phyloP scores from a whole-genome alignment of 2,113 vertebrate species.

The Xiphias gladius region DNA sequence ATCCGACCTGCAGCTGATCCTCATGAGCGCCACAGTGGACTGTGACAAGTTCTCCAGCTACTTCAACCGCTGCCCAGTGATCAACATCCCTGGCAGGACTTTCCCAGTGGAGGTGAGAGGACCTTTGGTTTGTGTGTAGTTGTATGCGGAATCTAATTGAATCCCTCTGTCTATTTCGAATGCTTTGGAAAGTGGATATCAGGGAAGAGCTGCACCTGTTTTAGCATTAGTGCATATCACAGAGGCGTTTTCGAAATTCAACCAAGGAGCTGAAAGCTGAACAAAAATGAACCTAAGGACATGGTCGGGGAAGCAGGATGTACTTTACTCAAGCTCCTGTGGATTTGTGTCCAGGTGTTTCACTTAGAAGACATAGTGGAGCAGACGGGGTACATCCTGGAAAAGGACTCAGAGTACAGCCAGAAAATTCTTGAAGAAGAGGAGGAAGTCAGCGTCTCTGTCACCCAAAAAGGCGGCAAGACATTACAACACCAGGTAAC shows the following conservation, averaged over 20 bases:
- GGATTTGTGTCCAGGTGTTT: slow-evolving; percentile 86
- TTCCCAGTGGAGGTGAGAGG: slow-evolving; percentile 93
- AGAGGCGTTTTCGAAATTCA: neutral
- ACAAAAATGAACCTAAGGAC: neutral
- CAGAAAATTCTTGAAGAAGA: slow-evolving; percentile 96
- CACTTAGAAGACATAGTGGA: slow-evolving; percentile 97
- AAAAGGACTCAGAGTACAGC: slow-evolving; percentile 96
- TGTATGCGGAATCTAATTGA: neutral
- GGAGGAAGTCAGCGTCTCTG: slow-evolving; percentile 90
- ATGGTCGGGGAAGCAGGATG: neutral
- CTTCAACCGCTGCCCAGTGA: slow-evolving; percentile 95
- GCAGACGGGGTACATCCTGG: slow-evolving; percentile 93
- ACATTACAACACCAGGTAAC: slow-evolving; percentile 83
- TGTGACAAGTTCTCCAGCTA: slow-evolving; percentile 95
- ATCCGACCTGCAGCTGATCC: slow-evolving; percentile 92
- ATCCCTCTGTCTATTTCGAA: neutral
- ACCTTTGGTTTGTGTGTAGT: neutral
- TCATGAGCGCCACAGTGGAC: slow-evolving; percentile 98
- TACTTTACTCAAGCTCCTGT: neutral
- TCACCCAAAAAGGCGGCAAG: slow-evolving; percentile 91
- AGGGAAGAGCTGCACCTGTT: neutral
- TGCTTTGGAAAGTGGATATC: neutral
- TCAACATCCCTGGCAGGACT: slow-evolving; percentile 93
- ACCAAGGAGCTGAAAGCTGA: neutral
- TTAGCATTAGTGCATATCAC: neutral